Conservation (phyloP, 1,140 invertebrate genomes). For the Muscidifurax raptorellus region DNA sequence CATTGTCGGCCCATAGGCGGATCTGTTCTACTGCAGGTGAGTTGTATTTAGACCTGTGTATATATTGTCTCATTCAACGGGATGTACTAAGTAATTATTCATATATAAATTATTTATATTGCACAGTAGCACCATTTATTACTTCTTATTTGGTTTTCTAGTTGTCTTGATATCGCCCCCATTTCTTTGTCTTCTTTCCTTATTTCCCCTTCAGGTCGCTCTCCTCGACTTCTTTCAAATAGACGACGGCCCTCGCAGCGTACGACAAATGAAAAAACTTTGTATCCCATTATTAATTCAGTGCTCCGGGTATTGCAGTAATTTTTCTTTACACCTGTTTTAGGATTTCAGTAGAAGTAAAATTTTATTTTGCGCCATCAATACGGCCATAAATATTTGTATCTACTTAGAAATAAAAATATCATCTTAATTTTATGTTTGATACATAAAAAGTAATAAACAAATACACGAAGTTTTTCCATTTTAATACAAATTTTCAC, state of each 20-base stretch:
- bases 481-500: neutral
- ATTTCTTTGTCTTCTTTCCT: constrained; percentile 37
- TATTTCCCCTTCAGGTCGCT: neutral
- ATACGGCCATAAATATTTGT: neutral
- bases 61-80: too few species aligned
- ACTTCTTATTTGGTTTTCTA: too few species aligned
- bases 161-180: constrained; percentile 40
- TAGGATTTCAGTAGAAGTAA: neutral
- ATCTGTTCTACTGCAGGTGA: constrained; percentile 83
- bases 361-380: neutral
- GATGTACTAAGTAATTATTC: too few species aligned
- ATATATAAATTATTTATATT: too few species aligned
- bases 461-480: neutral
- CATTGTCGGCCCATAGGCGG: constrained; percentile 79
- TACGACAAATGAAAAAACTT: neutral
- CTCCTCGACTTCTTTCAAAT: neutral
- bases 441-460: neutral
- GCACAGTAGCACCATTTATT: too few species aligned
- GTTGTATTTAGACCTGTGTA: constrained; percentile 58
- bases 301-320: neutral
- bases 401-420: too few species aligned
- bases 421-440: too few species aligned
- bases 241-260: neutral
- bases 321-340: neutral
- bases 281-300: constrained; percentile 5